Evolutionary conservation across 1,140 invertebrate genomes (phyloP).

Genomic region (Drosophila willistoni): DNA sequence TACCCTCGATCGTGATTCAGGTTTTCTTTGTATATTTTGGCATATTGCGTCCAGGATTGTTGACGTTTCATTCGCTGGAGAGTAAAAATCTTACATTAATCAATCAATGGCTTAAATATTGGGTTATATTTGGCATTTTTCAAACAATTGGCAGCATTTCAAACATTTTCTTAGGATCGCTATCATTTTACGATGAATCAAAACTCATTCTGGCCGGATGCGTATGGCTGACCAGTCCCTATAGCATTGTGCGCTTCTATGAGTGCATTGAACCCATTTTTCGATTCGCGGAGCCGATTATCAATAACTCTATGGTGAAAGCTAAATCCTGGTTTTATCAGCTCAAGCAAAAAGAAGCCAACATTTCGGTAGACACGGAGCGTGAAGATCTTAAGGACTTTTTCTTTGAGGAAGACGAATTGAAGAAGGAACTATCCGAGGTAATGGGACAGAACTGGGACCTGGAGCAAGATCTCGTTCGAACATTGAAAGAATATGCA

Average conservation of each 20-base stretch:
- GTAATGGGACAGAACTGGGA: neutral
- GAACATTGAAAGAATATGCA: neutral
- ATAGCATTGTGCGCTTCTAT: neutral
- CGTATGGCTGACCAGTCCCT: neutral
- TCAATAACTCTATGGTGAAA: neutral
- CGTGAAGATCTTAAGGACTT: neutral
- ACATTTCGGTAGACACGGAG: neutral
- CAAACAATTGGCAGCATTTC: neutral
- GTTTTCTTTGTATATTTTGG: neutral
- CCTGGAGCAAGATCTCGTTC: neutral
- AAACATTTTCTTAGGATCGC: neutral
- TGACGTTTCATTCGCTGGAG: neutral
- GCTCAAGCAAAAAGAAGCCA: neutral
- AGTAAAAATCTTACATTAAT: neutral
- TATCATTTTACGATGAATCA: neutral
- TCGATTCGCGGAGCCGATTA: neutral
- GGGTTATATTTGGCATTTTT: neutral
- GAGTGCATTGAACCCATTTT: neutral
- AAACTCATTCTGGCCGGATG: neutral
- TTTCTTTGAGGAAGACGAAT: neutral
- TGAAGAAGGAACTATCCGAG: neutral
- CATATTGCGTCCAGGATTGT: slow-evolving; percentile 1
- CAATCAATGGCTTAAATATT: neutral
- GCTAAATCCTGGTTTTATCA: neutral
- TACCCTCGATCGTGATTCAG: neutral